Evolutionary conservation across 2,888 invertebrate genomes (phyloP), one percentile per base, ranked within the genome.

Genomic region (Macrosoma leucophasiata): DNA sequence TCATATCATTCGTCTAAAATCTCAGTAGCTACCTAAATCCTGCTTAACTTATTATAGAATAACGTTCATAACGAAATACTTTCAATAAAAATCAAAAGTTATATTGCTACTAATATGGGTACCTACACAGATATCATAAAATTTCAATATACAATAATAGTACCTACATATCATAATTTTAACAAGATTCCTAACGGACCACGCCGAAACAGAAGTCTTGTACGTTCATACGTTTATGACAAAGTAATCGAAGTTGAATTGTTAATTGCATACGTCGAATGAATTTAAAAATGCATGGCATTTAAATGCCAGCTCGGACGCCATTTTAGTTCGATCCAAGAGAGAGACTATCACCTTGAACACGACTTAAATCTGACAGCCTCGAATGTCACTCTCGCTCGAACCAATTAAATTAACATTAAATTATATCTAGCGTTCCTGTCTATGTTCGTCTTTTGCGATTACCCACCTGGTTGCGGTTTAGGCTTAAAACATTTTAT

Each of bases 251-350:
- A 73, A 72, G 62, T 68, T 60, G 63, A 71, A 75, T 74, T 72
- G 70, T 75, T 81, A 79, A 82, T 81, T 82, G 69, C 70, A 62
- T 71, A 67, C 69, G 71, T 66, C 63, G 72, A 57, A 70, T 73
- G 77, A 74, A 72, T 81, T 75, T 79, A 81, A 82, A 82, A 84
- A 81, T 69, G 74, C 71, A 76, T 82, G 84, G 81, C 82, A 82
- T 84, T 84, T 84, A 84, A 82, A 84, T 82, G 81, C 74, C 82
- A 84, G 66, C 66, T 58, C 61, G 58, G 71, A 58, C 79, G 81
- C 82, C 81, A 78, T 79, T 77, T 79, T 75, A 68, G 70, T 62
- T 62, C 74, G 70, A 67, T 62, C 62, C 64, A 67, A 75, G 69
- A 70, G 72, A 74, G 78, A 73, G 76, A 72, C 76, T 79, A 76